These are phyloP conservation scores for Diplazon laetatorius DNA, from an alignment of 2,888 invertebrate species.

Conservation along the genomic window DNA sequence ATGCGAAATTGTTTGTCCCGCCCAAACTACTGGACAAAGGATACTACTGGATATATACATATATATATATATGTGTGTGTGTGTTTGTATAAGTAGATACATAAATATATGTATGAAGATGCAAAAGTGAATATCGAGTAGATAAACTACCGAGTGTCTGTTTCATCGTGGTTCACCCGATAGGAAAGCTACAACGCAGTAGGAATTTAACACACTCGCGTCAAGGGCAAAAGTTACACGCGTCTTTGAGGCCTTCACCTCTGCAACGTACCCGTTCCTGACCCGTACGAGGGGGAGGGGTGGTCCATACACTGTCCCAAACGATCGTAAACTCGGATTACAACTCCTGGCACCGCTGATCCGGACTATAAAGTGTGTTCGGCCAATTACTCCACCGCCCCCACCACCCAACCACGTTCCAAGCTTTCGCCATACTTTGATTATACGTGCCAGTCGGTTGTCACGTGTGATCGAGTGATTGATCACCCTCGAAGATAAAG, in stretches of 20 bases:
- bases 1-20: neutral
- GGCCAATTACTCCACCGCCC: conserved; percentile 68
- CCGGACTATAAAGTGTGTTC: conserved; percentile 63
- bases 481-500: too few species aligned
- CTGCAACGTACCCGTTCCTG: neutral
- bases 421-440: neutral
- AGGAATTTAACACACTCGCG: too few species aligned
- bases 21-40: neutral
- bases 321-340: conserved; percentile 61
- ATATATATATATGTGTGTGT: conserved; percentile 1
- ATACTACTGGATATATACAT: neutral
- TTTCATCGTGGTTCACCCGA: conserved; percentile 15
- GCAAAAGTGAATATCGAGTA: conserved; percentile 1
- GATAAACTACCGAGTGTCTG: conserved; percentile 22
- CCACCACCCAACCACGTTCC: too few species aligned
- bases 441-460: neutral
- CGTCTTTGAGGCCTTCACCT: neutral
- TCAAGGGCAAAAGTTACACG: too few species aligned
- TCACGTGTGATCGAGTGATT: too few species aligned
- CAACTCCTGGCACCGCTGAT: conserved; percentile 42
- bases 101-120: too few species aligned
- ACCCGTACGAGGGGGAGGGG: neutral
- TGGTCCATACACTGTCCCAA: conserved; percentile 23
- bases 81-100: too few species aligned
- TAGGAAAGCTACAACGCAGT: too few species aligned